A percentile compares a stretch with the other conserved stretches of the same genome.
Evolutionary conservation across 1,140 invertebrate species (phyloP).

Genomic region (Zelostemma sp.): DNA sequence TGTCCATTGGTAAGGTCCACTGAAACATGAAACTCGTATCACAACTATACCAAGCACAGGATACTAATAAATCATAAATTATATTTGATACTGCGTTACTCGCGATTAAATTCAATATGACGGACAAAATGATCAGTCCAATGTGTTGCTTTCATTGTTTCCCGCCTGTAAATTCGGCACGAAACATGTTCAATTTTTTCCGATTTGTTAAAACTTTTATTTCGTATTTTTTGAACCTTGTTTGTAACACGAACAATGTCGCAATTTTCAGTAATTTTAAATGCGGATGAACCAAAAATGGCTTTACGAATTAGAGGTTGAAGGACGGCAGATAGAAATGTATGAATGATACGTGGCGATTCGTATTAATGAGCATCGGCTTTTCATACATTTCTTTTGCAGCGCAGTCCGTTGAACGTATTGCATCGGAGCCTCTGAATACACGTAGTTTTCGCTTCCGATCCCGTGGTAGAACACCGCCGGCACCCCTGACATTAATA

Average conservation of each 20-base stretch:
- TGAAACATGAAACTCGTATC: slow-evolving; percentile 77
- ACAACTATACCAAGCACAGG: slow-evolving; percentile 53
- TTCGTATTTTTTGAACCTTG: too few species aligned
- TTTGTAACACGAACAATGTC: too few species aligned
- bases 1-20: slow-evolving; percentile 95
- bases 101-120: slow-evolving; percentile 22
- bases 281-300: too few species aligned
- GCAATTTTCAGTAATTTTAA: too few species aligned
- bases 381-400: slow-evolving; percentile 66
- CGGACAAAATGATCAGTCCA: slow-evolving; percentile 31
- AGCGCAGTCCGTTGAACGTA: slow-evolving; percentile 60
- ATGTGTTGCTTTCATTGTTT: slow-evolving; percentile 56
- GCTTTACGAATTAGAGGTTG: slow-evolving; percentile 16
- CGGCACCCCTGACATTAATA: slow-evolving; percentile 64
- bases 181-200: slow-evolving; percentile 8
- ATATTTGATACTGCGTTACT: slow-evolving; percentile 9
- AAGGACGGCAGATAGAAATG: slow-evolving; percentile 49
- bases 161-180: slow-evolving; percentile 10
- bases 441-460: slow-evolving; percentile 58
- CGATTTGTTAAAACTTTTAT: too few species aligned
- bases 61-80: slow-evolving; percentile 4
- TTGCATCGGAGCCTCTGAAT: slow-evolving; percentile 61
- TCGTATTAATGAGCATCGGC: slow-evolving; percentile 45
- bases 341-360: slow-evolving; percentile 50
- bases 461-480: slow-evolving; percentile 63